A percentile compares a stretch with the other conserved stretches of the same genome.
Evolutionary conservation across 1,140 invertebrate genomes (phyloP).

Genomic region (Lepidurus arcticus): DNA sequence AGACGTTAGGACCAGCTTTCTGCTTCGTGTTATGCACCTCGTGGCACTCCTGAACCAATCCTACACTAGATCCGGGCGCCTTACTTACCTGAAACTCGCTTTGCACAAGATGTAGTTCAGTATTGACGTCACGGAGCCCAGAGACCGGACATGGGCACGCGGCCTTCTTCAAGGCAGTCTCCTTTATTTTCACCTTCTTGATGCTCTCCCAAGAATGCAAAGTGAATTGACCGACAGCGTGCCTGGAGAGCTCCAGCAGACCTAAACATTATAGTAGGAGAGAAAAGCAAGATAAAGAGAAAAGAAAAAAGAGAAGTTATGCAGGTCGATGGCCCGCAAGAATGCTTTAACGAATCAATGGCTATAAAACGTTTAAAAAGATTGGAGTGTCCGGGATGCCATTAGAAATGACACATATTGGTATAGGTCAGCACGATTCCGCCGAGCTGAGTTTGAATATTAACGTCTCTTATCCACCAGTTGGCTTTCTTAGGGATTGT

Average conservation of each 20-base stretch:
- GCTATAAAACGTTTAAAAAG: slow-evolving; percentile 4
- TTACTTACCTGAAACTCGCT: slow-evolving; percentile 7
- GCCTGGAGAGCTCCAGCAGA: neutral
- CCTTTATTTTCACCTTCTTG: slow-evolving; percentile 12
- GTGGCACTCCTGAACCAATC: neutral
- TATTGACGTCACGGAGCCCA: neutral
- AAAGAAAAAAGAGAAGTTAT: neutral
- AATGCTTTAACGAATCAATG: neutral
- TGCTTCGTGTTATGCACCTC: neutral
- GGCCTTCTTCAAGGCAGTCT: slow-evolving; percentile 20
- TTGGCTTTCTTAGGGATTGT: neutral
- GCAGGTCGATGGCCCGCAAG: neutral
- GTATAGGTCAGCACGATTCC: too few species aligned
- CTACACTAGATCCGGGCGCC: slow-evolving; percentile 15
- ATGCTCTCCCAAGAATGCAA: neutral
- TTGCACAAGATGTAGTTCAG: slow-evolving; percentile 11
- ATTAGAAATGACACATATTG: neutral
- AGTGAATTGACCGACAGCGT: neutral
- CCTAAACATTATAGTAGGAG: neutral
- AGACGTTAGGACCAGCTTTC: slow-evolving; percentile 1
- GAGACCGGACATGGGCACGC: neutral
- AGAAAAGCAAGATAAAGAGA: neutral
- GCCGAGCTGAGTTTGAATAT: too few species aligned
- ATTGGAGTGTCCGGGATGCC: neutral
- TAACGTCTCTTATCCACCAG: neutral